phyloP scores from a whole-genome alignment of 2,797 vertebrate genomes.

The Liasis olivaceus region DNA sequence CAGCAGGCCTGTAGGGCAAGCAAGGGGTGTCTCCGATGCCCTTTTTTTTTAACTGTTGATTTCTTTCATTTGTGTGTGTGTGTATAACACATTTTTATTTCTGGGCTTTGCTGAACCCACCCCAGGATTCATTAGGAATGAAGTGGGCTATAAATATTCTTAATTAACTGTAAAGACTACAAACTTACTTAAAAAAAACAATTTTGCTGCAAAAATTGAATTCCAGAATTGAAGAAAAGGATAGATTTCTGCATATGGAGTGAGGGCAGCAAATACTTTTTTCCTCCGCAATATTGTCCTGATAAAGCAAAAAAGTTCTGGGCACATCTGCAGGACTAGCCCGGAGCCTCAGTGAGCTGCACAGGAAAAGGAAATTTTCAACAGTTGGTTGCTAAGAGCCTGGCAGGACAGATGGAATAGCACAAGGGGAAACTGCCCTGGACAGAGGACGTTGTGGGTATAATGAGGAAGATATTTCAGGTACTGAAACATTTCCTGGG shows the following conservation, averaged over 20 bases:
- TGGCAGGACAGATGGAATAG: neutral
- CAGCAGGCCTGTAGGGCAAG: neutral
- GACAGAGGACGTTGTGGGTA: neutral
- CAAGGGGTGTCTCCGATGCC: neutral
- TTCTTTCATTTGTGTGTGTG: neutral
- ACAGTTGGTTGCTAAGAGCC: constrained; percentile 10
- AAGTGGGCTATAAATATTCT: neutral
- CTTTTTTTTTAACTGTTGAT: neutral
- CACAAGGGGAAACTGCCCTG: neutral
- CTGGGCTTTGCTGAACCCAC: neutral
- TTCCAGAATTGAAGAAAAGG: neutral
- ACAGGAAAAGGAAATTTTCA: constrained; percentile 58
- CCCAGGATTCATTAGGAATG: neutral
- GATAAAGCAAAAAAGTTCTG: neutral
- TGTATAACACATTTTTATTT: neutral
- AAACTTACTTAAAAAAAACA: neutral
- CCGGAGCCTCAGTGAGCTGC: constrained; percentile 24
- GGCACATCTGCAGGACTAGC: constrained; percentile 14
- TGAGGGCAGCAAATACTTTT: neutral
- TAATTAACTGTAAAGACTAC: neutral
- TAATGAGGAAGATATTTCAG: neutral
- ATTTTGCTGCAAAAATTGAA: neutral
- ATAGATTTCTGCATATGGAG: no score
- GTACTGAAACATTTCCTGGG: neutral
- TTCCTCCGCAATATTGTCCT: neutral